These are phyloP conservation scores for Vireo altiloquus DNA, from an alignment of 2,113 vertebrate species.

Conservation along the genomic window DNA sequence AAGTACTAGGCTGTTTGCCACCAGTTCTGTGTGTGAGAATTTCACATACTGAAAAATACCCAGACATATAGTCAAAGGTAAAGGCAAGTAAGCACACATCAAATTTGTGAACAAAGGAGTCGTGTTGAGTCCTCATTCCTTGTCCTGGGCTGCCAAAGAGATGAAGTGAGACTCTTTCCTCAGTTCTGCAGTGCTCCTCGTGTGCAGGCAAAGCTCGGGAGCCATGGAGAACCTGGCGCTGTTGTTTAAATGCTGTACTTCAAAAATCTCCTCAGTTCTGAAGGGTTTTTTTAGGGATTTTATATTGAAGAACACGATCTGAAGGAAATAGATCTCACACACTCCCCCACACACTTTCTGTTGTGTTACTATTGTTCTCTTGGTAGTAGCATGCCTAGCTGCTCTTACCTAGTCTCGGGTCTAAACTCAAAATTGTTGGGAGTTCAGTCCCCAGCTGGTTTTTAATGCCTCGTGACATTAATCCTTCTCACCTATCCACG, in stretches of 20 bases:
- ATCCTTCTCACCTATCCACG: background rate
- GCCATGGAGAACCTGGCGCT: background rate
- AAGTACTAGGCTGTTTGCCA: background rate
- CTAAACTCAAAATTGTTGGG: background rate
- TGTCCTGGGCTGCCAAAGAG: background rate
- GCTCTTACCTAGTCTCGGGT: rapidly evolving
- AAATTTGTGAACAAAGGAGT: background rate
- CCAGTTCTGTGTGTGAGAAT: background rate
- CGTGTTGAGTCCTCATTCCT: background rate
- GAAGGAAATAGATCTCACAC: background rate
- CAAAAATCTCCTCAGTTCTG: background rate
- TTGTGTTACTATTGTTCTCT: background rate
- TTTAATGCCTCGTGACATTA: background rate
- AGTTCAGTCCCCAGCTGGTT: background rate
- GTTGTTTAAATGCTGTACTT: background rate
- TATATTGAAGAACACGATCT: background rate
- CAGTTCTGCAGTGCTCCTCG: background rate
- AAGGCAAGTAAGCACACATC: background rate
- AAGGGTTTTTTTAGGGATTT: background rate
- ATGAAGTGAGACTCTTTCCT: background rate
- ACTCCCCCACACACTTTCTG: background rate
- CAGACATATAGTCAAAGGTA: background rate
- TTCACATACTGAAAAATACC: background rate
- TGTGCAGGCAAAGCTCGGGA: background rate
- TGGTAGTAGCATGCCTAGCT: background rate